phyloP scores from a whole-genome alignment of 1,140 invertebrate genomes.

The Philotrypesis tridentata region DNA sequence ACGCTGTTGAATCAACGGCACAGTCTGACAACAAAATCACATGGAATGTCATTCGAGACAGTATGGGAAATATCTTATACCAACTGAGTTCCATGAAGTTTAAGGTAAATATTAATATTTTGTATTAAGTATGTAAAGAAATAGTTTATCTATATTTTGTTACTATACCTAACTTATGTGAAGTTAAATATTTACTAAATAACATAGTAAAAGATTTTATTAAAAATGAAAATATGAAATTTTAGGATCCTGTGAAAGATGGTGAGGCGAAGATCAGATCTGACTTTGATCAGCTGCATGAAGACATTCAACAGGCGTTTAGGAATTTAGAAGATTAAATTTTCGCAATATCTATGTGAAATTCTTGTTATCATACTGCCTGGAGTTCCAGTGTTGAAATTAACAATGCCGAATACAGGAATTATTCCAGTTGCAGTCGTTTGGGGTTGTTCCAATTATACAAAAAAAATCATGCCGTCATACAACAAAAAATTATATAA shows the following conservation, averaged over 20 bases:
- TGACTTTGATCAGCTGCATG: conserved; percentile 95
- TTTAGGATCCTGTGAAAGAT: conserved; percentile 96
- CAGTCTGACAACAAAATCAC: conserved; percentile 99
- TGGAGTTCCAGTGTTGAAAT: conserved; percentile 50
- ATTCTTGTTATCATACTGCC: conserved; percentile 55
- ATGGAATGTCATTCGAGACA: conserved; percentile 97
- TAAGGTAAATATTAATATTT: conserved; percentile 80
- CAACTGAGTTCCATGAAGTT: conserved; percentile 99
- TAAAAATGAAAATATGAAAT: conserved; percentile 51
- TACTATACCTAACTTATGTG: too few species aligned
- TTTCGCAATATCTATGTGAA: conserved; percentile 46
- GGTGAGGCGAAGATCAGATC: conserved; percentile 97
- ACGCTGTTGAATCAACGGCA: conserved; percentile 97
- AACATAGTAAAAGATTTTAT: not conserved
- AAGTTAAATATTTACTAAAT: not conserved
- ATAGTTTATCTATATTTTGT: not conserved
- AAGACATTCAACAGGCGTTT: conserved; percentile 97
- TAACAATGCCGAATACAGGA: conserved; percentile 1
- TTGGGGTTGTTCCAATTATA: conserved; percentile 66
- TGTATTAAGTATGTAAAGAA: too few species aligned
- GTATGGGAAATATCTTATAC: conserved; percentile 97
- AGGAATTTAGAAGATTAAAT: conserved; percentile 98
- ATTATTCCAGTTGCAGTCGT: conserved; percentile 59
- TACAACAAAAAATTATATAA: conserved; percentile 25
- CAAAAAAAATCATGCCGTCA: conserved; percentile 52